Evolutionary conservation across 2,888 invertebrate genomes (phyloP), one percentile per base, ranked within the genome.

Genomic region (Tuberolachnus salignus): DNA sequence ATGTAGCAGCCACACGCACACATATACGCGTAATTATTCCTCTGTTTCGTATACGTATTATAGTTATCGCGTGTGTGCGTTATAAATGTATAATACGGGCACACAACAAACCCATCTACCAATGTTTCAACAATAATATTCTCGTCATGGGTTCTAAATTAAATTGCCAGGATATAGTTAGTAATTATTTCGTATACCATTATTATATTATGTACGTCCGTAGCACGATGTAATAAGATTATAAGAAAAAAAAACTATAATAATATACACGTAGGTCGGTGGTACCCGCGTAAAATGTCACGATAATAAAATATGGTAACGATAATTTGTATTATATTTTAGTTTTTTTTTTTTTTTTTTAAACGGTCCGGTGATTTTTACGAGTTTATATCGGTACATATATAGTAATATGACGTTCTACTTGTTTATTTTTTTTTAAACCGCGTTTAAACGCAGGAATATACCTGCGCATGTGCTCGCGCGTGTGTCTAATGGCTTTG

Each of bases 361-460:
- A 19, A 67, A 78, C 59, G 75, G 75, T 78, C 42, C 34, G 57
- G 34, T 78, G 75, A 21, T 46, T 78, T 67, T 67, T 57, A 67
- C 10, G 46, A 67, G 55, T 55, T 53, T 21, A 23, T 34, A 19
- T 23, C 74, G 6, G n/a, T 19, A 73, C 16, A 66, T 49, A n/a
- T 21, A 66, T 26, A 23, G 6, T 34, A 34, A 34, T 10, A 1
- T 23, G 34, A n/a, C 66, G 66, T 23, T 74, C 66, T 44, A 74
- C 75, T 66, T 66, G 64, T 75, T 66, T 57, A 66, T 53, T 66
- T 74, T n/a, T n/a, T 75, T 16, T 66, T 44, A 34, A 72, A n/a
- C 46, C 34, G 71, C 44, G 51, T 64, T 44, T 26, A 1, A 34
- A 63, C 4, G 49, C 59, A 1, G 16, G 44, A 13, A 46, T 13